These are phyloP conservation scores for Scrobipalpa costella DNA, from an alignment of 2,888 invertebrate genomes.

Conservation along the genomic window DNA sequence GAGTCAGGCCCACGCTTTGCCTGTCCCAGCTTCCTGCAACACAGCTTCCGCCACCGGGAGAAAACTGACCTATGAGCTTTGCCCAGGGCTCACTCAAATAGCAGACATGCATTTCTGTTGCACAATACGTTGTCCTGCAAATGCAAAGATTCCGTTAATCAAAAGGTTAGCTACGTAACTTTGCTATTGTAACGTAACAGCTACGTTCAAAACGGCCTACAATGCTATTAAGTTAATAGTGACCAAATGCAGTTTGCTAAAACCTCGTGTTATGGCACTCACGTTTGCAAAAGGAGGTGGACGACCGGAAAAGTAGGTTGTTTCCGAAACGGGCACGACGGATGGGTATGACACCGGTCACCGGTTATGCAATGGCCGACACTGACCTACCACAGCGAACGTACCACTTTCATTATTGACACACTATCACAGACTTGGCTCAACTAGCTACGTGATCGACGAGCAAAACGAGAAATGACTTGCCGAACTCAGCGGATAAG, in stretches of 20 bases:
- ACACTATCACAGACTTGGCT: constrained; percentile 58
- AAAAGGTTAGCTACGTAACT: not conserved
- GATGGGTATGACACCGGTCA: constrained; percentile 67
- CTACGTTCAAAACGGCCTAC: not conserved
- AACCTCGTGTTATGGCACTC: constrained; percentile 25
- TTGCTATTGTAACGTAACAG: not conserved
- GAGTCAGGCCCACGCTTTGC: constrained; percentile 42
- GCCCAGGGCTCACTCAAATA: constrained; percentile 45
- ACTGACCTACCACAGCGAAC: constrained; percentile 71
- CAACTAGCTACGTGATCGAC: constrained; percentile 48
- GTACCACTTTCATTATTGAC: constrained; percentile 79
- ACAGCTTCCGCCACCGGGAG: constrained; percentile 62
- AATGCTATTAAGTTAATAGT: not conserved
- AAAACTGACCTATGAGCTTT: constrained; percentile 65
- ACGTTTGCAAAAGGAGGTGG: constrained; percentile 34
- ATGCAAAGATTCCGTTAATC: not conserved
- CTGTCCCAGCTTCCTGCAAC: constrained; percentile 43
- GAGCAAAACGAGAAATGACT: constrained; percentile 40
- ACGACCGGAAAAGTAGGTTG: constrained; percentile 37
- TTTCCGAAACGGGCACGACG: constrained; percentile 63
- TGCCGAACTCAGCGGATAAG: constrained; percentile 34
- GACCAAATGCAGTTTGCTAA: constrained; percentile 2
- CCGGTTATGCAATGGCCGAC: constrained; percentile 73
- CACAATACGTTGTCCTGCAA: constrained; percentile 1
- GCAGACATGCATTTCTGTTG: constrained; percentile 37